Evolutionary conservation across 2,113 vertebrate genomes (phyloP).

Genomic region (Balaeniceps rex): DNA sequence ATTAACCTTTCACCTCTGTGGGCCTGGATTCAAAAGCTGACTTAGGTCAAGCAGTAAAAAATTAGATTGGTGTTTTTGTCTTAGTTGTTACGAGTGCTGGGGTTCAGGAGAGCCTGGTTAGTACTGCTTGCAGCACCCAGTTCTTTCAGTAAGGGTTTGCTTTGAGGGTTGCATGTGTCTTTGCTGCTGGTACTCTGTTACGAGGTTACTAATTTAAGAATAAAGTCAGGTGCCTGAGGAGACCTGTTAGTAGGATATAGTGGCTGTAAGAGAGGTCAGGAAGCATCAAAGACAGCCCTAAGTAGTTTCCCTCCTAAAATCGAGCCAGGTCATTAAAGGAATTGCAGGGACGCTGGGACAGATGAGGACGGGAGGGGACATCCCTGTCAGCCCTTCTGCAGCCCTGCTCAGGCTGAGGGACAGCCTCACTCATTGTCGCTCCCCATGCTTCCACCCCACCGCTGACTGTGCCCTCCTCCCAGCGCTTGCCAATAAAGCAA

Average conservation of each 20-base stretch:
- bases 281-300: not conserved
- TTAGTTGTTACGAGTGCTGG: not conserved
- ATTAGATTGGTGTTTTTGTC: not conserved
- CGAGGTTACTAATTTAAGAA: not conserved
- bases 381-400: not conserved
- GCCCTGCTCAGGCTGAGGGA: not conserved
- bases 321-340: not conserved
- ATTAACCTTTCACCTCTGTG: constrained; percentile 57
- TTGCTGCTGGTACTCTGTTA: not conserved
- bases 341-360: not conserved
- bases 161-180: not conserved
- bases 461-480: not conserved
- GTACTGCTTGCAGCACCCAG: accelerated
- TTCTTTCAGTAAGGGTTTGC: not conserved
- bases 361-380: accelerated
- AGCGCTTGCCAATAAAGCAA: not conserved
- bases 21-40: not conserved
- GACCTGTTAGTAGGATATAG: not conserved
- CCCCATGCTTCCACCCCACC: not conserved
- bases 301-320: not conserved
- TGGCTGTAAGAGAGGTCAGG: not conserved
- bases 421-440: accelerated
- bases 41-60: constrained; percentile 8
- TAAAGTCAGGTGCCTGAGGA: not conserved
- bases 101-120: not conserved